phyloP scores from a whole-genome alignment of 1,140 invertebrate genomes.

The Calycopis cecrops region DNA sequence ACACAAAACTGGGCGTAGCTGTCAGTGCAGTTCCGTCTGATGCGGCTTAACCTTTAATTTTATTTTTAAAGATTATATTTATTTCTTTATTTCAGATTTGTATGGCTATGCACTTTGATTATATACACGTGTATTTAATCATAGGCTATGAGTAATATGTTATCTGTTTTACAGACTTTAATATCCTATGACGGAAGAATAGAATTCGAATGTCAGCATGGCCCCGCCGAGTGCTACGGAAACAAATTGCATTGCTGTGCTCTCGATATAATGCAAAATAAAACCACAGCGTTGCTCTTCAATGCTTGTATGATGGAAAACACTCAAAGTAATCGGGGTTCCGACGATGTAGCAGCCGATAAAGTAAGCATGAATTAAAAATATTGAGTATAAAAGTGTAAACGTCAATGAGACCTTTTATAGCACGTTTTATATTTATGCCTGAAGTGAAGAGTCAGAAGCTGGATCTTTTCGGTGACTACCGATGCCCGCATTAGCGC shows the following conservation, averaged over 20 bases:
- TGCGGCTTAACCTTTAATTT: not conserved
- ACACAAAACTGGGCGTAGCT: not conserved
- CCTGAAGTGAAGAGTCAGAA: too few species aligned
- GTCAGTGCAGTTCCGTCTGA: too few species aligned
- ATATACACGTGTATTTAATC: too few species aligned
- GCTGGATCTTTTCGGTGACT: too few species aligned
- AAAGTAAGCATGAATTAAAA: constrained; percentile 25
- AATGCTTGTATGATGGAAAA: constrained; percentile 46
- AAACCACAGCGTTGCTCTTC: constrained; percentile 34
- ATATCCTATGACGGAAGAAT: constrained; percentile 56
- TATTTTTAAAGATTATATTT: not conserved
- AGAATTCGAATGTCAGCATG: constrained; percentile 81
- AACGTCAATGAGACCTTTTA: too few species aligned
- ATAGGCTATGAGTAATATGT: too few species aligned
- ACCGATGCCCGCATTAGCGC: too few species aligned
- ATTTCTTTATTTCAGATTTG: too few species aligned
- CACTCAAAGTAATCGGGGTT: constrained; percentile 21
- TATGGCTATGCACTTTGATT: not conserved
- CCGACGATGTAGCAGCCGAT: constrained; percentile 42
- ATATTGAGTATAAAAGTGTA: not conserved
- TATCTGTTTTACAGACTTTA: constrained; percentile 33
- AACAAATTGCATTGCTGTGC: constrained; percentile 81
- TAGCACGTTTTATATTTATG: too few species aligned
- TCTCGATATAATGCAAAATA: constrained; percentile 57
- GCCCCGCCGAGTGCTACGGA: constrained; percentile 78